These are phyloP conservation scores for Brenthis daphne DNA, from an alignment of 2,888 invertebrate species.

Conservation along the genomic window DNA sequence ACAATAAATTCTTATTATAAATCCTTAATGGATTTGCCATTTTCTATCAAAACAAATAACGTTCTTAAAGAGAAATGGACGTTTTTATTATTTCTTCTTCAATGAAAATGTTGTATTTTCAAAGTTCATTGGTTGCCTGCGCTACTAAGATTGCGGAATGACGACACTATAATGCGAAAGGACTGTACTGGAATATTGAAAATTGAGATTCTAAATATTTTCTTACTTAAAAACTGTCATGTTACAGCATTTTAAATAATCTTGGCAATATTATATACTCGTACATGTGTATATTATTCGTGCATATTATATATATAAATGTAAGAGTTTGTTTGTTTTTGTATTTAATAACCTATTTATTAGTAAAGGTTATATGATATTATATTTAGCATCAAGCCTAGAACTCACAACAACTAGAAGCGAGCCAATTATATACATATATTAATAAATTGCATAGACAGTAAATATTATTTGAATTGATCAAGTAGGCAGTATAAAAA, in stretches of 20 bases:
- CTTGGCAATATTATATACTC: background rate
- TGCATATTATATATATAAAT: too few relatives aligned
- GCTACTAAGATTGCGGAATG: conserved; percentile 36
- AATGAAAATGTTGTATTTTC: conserved; percentile 30
- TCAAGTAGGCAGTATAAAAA: too few relatives aligned
- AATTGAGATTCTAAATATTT: conserved; percentile 27
- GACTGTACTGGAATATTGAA: conserved; percentile 31
- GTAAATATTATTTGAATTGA: too few relatives aligned
- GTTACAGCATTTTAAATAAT: background rate
- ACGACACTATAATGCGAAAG: conserved; percentile 31
- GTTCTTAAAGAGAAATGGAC: conserved; percentile 10
- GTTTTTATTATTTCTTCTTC: conserved; percentile 21
- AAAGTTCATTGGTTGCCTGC: conserved; percentile 34
- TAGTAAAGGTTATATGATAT: too few relatives aligned
- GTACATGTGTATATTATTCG: too few relatives aligned
- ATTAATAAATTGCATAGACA: too few relatives aligned
- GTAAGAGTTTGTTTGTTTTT: too few relatives aligned
- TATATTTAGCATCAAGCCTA: too few relatives aligned
- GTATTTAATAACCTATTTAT: too few relatives aligned
- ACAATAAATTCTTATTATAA: background rate
- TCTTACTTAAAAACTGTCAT: conserved; percentile 6
- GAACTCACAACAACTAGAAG: too few relatives aligned
- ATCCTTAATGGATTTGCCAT: conserved; percentile 9
- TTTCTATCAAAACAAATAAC: conserved; percentile 15
- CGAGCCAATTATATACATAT: too few relatives aligned